A percentile compares a stretch with the other conserved stretches of the same genome.
Evolutionary conservation across 2,888 invertebrate genomes (phyloP).

Genomic region (Tubulanus polymorphus): DNA sequence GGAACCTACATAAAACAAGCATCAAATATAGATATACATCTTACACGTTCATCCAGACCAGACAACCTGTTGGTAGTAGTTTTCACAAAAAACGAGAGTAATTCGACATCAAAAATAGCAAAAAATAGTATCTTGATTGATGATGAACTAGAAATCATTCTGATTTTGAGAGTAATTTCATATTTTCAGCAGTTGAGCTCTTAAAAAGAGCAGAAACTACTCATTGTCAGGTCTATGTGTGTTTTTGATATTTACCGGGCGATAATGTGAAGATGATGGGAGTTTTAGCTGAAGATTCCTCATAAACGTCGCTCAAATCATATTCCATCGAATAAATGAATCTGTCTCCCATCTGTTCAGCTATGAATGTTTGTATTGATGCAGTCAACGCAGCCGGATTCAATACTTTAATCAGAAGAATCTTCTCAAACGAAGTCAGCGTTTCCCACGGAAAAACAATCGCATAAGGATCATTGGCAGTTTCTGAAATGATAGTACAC

Average conservation of each 20-base stretch:
- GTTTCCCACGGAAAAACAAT: constrained; percentile 38
- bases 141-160: too few relatives aligned
- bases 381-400: constrained; percentile 40
- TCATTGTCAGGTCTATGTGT: not conserved
- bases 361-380: constrained; percentile 39
- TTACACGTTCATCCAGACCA: too few relatives aligned
- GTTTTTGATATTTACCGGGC: constrained; percentile 44
- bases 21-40: too few relatives aligned
- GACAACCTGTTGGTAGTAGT: too few relatives aligned
- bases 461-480: not conserved
- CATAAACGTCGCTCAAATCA: constrained; percentile 48
- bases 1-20: constrained; percentile 39
- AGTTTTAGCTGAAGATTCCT: constrained; percentile 43
- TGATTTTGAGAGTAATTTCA: not conserved
- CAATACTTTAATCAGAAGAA: constrained; percentile 45
- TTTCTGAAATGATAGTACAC: not conserved
- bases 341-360: constrained; percentile 38
- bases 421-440: constrained; percentile 41
- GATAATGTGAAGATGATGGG: constrained; percentile 52
- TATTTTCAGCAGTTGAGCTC: not conserved
- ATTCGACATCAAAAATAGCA: too few relatives aligned
- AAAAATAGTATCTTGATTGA: too few relatives aligned
- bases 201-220: not conserved
- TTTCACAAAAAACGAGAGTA: too few relatives aligned
- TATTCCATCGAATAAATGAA: constrained; percentile 44